phyloP scores from a whole-genome alignment of 2,888 invertebrate genomes.

The Tyria jacobaeae region DNA sequence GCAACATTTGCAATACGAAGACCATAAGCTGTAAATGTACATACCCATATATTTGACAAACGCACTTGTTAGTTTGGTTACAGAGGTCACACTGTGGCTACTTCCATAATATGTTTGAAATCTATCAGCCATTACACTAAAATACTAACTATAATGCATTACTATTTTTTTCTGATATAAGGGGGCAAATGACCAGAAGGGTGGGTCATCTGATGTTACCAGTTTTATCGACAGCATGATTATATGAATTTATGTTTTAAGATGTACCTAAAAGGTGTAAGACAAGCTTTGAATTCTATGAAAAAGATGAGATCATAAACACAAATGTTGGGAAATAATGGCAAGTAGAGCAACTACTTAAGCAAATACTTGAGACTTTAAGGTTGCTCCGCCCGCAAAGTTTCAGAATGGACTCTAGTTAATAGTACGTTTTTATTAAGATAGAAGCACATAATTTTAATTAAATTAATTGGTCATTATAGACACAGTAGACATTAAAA shows the following conservation, averaged over 20 bases:
- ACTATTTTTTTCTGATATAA: too few species aligned
- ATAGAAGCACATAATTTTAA: too few species aligned
- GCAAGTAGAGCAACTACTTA: too few species aligned
- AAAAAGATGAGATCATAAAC: too few species aligned
- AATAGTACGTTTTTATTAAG: not conserved
- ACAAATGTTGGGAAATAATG: too few species aligned
- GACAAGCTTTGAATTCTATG: too few species aligned
- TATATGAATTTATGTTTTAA: not conserved
- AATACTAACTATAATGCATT: not conserved
- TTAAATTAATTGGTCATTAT: too few species aligned
- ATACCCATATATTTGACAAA: constrained; percentile 13
- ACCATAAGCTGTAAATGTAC: constrained; percentile 27
- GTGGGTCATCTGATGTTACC: not conserved
- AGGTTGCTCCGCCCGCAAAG: too few species aligned
- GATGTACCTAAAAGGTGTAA: too few species aligned
- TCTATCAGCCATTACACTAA: not conserved
- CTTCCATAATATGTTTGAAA: not conserved
- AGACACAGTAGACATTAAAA: constrained; percentile 10
- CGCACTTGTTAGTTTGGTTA: not conserved
- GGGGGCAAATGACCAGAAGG: too few species aligned
- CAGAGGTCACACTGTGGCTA: constrained; percentile 2
- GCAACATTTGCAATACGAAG: constrained; percentile 19
- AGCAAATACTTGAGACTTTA: too few species aligned
- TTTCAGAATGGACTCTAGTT: not conserved
- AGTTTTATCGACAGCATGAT: not conserved